Evolutionary conservation across 2,797 vertebrate genomes (phyloP).

Genomic region (Poeciliopsis infans): DNA sequence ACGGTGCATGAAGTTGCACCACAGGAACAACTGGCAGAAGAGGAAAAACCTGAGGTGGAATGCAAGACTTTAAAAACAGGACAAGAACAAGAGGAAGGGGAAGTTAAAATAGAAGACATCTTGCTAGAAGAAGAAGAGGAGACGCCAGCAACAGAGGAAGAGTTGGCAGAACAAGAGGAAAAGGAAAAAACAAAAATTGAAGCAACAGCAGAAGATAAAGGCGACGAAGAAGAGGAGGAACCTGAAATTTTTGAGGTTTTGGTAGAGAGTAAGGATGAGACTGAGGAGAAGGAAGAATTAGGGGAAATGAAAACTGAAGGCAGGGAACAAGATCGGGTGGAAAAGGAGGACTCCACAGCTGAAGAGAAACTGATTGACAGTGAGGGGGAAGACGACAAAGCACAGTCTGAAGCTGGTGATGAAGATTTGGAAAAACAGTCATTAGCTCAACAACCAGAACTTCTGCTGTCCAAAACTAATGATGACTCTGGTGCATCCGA

Average conservation of each 20-base stretch:
- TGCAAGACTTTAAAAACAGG: background rate
- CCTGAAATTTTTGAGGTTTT: background rate
- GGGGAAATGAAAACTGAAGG: background rate
- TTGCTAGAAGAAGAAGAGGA: background rate
- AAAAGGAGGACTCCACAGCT: background rate
- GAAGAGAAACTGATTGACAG: background rate
- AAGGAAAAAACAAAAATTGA: background rate
- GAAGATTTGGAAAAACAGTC: slow-evolving; percentile 28
- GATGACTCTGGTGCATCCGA: slow-evolving; percentile 11
- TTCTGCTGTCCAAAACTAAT: slow-evolving; percentile 21
- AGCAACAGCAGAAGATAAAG: background rate
- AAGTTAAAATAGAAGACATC: background rate
- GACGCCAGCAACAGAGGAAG: background rate
- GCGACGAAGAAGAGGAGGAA: background rate
- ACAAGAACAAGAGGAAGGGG: background rate
- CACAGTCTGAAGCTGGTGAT: slow-evolving; percentile 9
- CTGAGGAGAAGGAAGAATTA: background rate
- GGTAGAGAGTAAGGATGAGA: background rate
- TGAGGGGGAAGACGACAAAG: background rate
- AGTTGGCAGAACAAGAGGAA: background rate
- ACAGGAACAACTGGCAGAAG: slow-evolving; percentile 10
- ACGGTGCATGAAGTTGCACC: slow-evolving; percentile 1
- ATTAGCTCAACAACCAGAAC: slow-evolving; percentile 28
- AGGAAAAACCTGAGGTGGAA: slow-evolving; percentile 9
- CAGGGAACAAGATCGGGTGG: background rate